phyloP scores from a whole-genome alignment of 1,140 invertebrate species.

The Chlorops oryzae region DNA sequence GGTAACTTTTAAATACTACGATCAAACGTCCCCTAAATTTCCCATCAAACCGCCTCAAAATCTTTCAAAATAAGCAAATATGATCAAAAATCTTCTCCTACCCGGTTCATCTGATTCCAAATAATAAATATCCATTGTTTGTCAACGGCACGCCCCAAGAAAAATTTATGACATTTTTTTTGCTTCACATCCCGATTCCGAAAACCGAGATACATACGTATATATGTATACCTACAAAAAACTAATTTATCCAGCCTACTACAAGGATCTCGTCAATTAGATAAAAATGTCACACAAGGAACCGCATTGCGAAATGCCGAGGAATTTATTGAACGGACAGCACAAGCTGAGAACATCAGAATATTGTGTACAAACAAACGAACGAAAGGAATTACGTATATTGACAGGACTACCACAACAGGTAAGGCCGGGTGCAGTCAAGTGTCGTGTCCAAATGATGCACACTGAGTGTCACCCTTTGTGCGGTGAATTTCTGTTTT shows the following conservation, averaged over 20 bases:
- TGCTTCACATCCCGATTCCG: constrained; percentile 8
- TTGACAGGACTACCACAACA: no score
- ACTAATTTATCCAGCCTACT: no score
- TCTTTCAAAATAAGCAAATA: no score
- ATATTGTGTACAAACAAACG: neutral
- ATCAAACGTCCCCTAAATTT: neutral
- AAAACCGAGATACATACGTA: constrained; percentile 25
- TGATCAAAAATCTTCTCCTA: neutral
- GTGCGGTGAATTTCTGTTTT: no score
- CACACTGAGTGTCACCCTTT: no score
- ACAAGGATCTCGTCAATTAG: constrained; percentile 37
- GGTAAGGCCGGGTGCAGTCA: no score
- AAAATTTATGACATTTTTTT: constrained; percentile 13
- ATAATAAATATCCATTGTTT: neutral
- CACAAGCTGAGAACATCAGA: constrained; percentile 3
- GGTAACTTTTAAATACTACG: no score
- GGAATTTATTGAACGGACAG: constrained; percentile 41
- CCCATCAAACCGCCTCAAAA: neutral
- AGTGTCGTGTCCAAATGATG: no score
- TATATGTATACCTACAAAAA: no score
- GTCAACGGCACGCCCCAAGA: constrained; percentile 37
- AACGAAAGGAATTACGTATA: neutral
- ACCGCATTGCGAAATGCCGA: constrained; percentile 28
- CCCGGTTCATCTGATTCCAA: neutral
- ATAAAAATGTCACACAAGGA: constrained; percentile 48